A percentile compares a stretch with the other conserved stretches of the same genome.
Conservation (phyloP, 1,140 invertebrate genomes). For the Hypothenemus hampei region DNA sequence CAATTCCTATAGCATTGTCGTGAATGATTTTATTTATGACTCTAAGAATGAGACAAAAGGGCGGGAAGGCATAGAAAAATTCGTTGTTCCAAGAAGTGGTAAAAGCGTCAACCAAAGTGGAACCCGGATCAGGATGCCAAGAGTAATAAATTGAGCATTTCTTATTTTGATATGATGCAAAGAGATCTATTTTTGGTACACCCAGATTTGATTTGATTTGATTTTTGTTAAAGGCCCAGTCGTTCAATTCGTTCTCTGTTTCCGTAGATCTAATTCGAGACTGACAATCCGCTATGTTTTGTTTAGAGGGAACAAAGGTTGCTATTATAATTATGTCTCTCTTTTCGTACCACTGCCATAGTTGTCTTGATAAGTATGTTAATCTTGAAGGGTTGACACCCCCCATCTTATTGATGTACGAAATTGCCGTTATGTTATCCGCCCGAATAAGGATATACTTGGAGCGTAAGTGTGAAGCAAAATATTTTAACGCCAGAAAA, state of each 20-base stretch:
- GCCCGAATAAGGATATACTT: constrained; percentile 2
- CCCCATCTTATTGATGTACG: constrained; percentile 36
- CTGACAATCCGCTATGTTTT: constrained; percentile 25
- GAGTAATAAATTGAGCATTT: constrained; percentile 34
- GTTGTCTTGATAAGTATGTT: constrained; percentile 21
- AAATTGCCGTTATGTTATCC: constrained; percentile 15
- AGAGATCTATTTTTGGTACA: constrained; percentile 29
- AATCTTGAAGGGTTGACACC: constrained; percentile 27
- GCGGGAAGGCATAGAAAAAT: constrained; percentile 38
- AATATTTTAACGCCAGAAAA: constrained; percentile 8
- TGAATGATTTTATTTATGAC: constrained; percentile 32
- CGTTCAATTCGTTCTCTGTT: constrained; percentile 19
- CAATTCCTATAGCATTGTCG: constrained; percentile 33
- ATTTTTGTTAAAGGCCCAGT: not conserved
- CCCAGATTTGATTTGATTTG: constrained; percentile 15
- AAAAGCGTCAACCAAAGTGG: constrained; percentile 24
- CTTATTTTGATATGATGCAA: constrained; percentile 31
- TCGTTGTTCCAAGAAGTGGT: constrained; percentile 29
- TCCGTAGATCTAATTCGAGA: constrained; percentile 28
- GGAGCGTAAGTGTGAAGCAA: constrained; percentile 4
- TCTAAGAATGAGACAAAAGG: constrained; percentile 30
- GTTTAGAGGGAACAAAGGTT: constrained; percentile 28
- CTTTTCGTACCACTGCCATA: constrained; percentile 31
- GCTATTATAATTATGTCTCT: constrained; percentile 30
- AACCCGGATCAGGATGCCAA: constrained; percentile 27